Percentiles rank a stretch among this genome's conserved stretches.
Evolutionary conservation across 2,113 vertebrate genomes (phyloP).

Genomic region (Crotalus horridus): DNA sequence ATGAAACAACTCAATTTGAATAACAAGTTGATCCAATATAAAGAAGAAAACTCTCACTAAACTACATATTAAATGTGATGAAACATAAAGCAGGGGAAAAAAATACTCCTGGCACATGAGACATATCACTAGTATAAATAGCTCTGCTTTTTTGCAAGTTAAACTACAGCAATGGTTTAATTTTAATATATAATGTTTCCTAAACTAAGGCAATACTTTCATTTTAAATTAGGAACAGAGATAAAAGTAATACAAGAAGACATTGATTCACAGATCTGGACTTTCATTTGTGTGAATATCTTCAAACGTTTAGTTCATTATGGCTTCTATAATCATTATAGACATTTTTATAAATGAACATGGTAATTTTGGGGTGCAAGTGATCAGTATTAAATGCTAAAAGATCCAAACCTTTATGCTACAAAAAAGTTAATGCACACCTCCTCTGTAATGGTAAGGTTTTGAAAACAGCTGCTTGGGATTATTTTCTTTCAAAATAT

Average conservation of each 20-base stretch:
- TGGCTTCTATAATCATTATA: not conserved
- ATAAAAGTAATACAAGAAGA: not conserved
- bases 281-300: not conserved
- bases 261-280: not conserved
- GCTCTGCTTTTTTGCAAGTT: constrained; percentile 16
- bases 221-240: not conserved
- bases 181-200: not conserved
- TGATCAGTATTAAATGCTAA: not conserved
- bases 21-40: constrained; percentile 36
- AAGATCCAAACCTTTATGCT: not conserved
- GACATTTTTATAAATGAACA: constrained; percentile 1
- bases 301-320: not conserved
- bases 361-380: not conserved
- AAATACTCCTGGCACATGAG: constrained; percentile 43
- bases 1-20: constrained; percentile 43
- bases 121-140: constrained; percentile 50
- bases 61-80: constrained; percentile 62
- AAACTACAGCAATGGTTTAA: not conserved
- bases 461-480: constrained; percentile 58
- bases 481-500: constrained; percentile 65
- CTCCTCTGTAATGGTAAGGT: constrained; percentile 44
- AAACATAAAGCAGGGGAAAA: constrained; percentile 55
- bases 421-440: constrained; percentile 20
- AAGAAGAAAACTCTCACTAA: constrained; percentile 60
- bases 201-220: not conserved